A percentile compares a stretch with the other conserved stretches of the same genome.
Evolutionary conservation across 2,797 vertebrate genomes (phyloP).

Genomic region (Pteronotus mesoamericanus): DNA sequence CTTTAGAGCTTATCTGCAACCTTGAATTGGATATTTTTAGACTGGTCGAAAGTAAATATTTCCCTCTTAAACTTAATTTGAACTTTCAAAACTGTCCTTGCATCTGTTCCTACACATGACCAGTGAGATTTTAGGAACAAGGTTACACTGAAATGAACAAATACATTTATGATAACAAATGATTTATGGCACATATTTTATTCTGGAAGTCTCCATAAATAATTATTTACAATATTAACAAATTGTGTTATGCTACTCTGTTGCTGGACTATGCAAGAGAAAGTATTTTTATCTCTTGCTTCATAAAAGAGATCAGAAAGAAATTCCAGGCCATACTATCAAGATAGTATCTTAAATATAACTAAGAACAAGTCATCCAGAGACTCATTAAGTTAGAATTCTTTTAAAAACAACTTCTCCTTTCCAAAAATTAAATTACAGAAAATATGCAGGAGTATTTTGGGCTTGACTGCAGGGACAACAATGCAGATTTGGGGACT

Average conservation of each 20-base stretch:
- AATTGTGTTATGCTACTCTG: neutral
- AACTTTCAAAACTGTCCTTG: constrained; percentile 50
- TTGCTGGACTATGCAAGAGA: neutral
- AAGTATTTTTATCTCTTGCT: constrained; percentile 50
- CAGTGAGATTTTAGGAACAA: constrained; percentile 35
- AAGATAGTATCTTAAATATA: constrained; percentile 49
- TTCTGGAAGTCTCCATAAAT: constrained; percentile 17
- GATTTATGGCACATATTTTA: constrained; percentile 32
- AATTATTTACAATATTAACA: constrained; percentile 36
- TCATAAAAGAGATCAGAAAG: constrained; percentile 43
- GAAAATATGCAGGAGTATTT: constrained; percentile 34
- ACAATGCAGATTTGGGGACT: neutral
- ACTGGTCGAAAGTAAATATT: constrained; percentile 47
- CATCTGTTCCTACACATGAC: neutral
- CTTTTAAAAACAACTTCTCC: constrained; percentile 27
- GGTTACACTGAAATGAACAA: constrained; percentile 23
- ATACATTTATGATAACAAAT: constrained; percentile 9
- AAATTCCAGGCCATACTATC: constrained; percentile 38
- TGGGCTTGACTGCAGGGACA: neutral
- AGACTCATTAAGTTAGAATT: constrained; percentile 51
- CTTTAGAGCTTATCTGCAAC: constrained; percentile 30
- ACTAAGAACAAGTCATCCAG: constrained; percentile 36
- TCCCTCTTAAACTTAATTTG: constrained; percentile 63
- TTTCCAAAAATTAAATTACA: constrained; percentile 55
- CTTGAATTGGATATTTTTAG: constrained; percentile 19